These are phyloP conservation scores for Acleris emargana DNA, from an alignment of 2,888 invertebrate genomes.

Conservation along the genomic window DNA sequence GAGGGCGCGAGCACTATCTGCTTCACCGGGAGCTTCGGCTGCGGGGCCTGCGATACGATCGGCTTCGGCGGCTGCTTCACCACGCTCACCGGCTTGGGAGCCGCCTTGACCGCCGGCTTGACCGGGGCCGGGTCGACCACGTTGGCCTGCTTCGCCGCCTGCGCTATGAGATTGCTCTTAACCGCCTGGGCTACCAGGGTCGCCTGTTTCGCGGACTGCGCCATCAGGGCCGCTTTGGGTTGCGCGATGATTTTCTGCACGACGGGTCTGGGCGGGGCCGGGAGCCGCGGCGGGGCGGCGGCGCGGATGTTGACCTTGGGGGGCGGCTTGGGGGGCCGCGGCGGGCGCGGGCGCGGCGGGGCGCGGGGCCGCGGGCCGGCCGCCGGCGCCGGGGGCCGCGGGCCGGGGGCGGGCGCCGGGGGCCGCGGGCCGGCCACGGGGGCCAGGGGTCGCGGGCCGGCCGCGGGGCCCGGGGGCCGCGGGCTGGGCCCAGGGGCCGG, in stretches of 20 bases:
- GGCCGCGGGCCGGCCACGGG: constrained; percentile 66
- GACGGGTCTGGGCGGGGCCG: constrained; percentile 19
- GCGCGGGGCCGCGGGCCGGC: too few relatives aligned
- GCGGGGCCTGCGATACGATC: neutral
- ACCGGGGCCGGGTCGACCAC: constrained; percentile 28
- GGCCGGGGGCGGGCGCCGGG: too few relatives aligned
- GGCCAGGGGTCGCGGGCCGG: too few relatives aligned
- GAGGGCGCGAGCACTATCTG: constrained; percentile 38
- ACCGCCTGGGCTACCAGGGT: constrained; percentile 56
- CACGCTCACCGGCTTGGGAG: constrained; percentile 26
- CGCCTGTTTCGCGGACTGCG: constrained; percentile 62
- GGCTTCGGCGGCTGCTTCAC: constrained; percentile 32
- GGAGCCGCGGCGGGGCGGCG: too few relatives aligned
- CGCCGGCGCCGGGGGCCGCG: too few relatives aligned
- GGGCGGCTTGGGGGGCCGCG: too few relatives aligned
- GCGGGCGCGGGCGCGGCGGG: too few relatives aligned
- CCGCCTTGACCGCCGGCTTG: constrained; percentile 41
- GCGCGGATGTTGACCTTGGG: too few relatives aligned
- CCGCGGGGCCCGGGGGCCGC: too few relatives aligned
- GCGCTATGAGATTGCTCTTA: constrained; percentile 42
- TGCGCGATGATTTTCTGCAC: constrained; percentile 16
- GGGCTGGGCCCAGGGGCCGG: too few relatives aligned
- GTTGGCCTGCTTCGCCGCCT: constrained; percentile 39
- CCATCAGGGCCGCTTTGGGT: constrained; percentile 51
- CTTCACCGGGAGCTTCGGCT: constrained; percentile 8